Conservation (phyloP, 2,797 vertebrate genomes). For the Protosalanx chinensis region DNA sequence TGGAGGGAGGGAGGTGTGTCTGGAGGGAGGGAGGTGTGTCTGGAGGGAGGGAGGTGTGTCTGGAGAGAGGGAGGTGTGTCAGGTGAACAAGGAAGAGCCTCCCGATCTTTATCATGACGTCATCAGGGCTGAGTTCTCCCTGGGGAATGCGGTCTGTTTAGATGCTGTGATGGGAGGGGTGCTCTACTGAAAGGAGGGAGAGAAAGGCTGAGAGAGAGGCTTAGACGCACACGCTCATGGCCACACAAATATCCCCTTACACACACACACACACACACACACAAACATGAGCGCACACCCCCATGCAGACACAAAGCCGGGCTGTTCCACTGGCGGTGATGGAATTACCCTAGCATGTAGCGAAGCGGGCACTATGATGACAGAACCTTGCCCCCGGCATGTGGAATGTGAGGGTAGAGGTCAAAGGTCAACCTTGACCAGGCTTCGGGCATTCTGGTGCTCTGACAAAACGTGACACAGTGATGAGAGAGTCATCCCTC, state of each 20-base stretch:
- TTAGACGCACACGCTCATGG: background rate
- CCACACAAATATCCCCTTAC: background rate
- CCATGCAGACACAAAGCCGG: slow-evolving; percentile 38
- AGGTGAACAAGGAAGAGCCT: slow-evolving; percentile 6
- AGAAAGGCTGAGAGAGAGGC: slow-evolving; percentile 26
- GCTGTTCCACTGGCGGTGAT: slow-evolving; percentile 49
- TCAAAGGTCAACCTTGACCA: slow-evolving; percentile 55
- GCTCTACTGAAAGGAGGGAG: slow-evolving; percentile 38
- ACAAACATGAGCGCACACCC: slow-evolving; percentile 14
- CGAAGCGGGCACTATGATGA: slow-evolving; percentile 52
- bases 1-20: too few relatives aligned
- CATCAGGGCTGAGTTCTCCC: slow-evolving; percentile 59
- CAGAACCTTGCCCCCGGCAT: slow-evolving; percentile 53
- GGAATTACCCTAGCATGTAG: slow-evolving; percentile 60
- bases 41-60: slow-evolving; percentile 15
- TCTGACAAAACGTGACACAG: slow-evolving; percentile 54
- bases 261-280: slow-evolving; percentile 7
- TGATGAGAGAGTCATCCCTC: slow-evolving; percentile 34
- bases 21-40: background rate
- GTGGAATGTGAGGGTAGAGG: slow-evolving; percentile 60
- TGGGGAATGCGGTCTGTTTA: slow-evolving; percentile 69
- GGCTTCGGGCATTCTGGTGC: slow-evolving; percentile 56
- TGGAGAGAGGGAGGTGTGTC: slow-evolving; percentile 31
- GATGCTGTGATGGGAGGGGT: slow-evolving; percentile 58
- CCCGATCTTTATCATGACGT: slow-evolving; percentile 43